Conservation (phyloP, 2,113 vertebrate genomes). For the Pleuronectes platessa region DNA sequence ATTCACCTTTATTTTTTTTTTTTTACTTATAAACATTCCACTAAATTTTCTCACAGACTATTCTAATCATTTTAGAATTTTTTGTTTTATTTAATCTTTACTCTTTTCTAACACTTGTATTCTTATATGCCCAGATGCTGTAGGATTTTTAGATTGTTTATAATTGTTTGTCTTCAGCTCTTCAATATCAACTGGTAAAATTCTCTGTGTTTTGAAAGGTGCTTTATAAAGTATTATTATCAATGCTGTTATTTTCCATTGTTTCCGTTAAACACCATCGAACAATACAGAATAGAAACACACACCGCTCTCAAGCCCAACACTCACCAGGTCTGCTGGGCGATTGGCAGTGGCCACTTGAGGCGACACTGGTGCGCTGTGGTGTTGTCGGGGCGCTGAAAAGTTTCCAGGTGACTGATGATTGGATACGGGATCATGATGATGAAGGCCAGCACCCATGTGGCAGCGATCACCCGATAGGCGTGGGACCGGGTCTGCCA, state of each 20-base stretch:
- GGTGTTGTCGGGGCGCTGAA: conserved; percentile 70
- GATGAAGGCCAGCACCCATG: conserved; percentile 89
- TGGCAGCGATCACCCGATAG: conserved; percentile 89
- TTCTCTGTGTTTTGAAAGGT: too few relatives aligned
- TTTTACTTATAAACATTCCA: neutral
- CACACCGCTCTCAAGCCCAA: neutral
- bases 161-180: too few relatives aligned
- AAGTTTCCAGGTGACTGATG: conserved; percentile 82
- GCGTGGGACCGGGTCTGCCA: conserved; percentile 98
- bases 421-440: conserved; percentile 94
- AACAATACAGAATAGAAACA: neutral
- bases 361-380: conserved; percentile 84
- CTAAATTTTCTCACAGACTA: neutral
- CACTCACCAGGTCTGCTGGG: conserved; percentile 91
- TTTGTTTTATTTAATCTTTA: too few relatives aligned
- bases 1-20: neutral
- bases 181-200: too few relatives aligned
- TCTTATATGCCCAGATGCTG: too few relatives aligned
- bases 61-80: too few relatives aligned
- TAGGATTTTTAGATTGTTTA: too few relatives aligned
- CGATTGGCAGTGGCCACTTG: conserved; percentile 83
- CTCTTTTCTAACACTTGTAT: too few relatives aligned
- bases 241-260: too few relatives aligned
- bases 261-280: too few relatives aligned
- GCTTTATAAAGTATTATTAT: too few relatives aligned